phyloP scores from a whole-genome alignment of 1,140 invertebrate genomes.

The Stegodyphus mimosarum region DNA sequence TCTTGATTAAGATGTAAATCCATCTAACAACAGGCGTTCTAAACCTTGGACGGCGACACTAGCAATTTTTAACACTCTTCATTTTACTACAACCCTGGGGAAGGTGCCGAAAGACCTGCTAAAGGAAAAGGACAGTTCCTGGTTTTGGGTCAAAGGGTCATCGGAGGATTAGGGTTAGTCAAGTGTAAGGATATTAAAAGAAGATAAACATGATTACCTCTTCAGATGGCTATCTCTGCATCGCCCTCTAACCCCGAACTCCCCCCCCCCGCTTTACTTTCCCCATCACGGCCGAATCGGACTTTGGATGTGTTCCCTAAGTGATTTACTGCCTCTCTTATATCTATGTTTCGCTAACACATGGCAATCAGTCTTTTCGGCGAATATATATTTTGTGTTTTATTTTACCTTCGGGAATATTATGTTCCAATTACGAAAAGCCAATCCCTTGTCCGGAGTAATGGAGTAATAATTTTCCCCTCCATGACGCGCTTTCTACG shows the following conservation, averaged over 20 bases:
- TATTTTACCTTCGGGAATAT: constrained; percentile 3
- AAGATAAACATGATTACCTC: constrained; percentile 49
- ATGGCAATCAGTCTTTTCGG: constrained; percentile 19
- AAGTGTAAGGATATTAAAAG: constrained; percentile 44
- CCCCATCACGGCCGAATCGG: constrained; percentile 10
- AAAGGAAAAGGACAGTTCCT: constrained; percentile 32
- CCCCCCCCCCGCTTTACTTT: neutral
- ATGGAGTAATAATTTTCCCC: neutral
- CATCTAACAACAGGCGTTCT: too few species aligned
- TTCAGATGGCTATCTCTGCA: constrained; percentile 35
- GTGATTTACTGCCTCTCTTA: constrained; percentile 32
- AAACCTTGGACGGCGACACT: too few species aligned
- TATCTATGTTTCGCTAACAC: constrained; percentile 13
- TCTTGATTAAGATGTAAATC: too few species aligned
- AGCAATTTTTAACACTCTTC: too few species aligned
- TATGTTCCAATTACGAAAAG: neutral
- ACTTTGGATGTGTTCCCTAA: constrained; percentile 2
- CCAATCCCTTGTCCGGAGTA: neutral
- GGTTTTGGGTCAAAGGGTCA: constrained; percentile 25
- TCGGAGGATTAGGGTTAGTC: constrained; percentile 16
- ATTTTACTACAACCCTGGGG: neutral
- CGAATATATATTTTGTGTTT: constrained; percentile 17
- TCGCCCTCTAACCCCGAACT: constrained; percentile 30
- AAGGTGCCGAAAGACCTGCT: neutral
- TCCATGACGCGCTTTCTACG: neutral